Conservation (phyloP, 2,113 vertebrate genomes). For the Trematomus loennbergii region DNA sequence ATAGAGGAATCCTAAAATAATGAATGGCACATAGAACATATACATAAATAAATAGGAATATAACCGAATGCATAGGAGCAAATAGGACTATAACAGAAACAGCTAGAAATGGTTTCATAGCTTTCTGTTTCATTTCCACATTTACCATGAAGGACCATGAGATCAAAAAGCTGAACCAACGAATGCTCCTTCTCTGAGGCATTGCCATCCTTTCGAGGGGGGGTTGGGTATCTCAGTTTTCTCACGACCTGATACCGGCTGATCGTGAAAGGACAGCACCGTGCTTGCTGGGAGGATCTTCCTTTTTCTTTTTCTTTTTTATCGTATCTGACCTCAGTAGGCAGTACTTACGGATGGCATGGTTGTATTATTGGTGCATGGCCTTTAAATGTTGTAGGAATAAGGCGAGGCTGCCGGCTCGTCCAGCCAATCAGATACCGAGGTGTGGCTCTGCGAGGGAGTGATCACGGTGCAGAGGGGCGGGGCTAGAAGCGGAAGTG, state of each 20-base stretch:
- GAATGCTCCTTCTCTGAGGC: slow-evolving; percentile 53
- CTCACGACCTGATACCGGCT: slow-evolving; percentile 79
- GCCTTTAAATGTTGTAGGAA: slow-evolving; percentile 46
- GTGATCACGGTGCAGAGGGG: slow-evolving; percentile 48
- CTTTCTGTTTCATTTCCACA: slow-evolving; percentile 16
- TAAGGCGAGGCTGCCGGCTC: slow-evolving; percentile 32
- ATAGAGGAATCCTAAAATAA: not conserved
- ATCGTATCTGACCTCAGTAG: slow-evolving; percentile 72
- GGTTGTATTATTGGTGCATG: slow-evolving; percentile 60
- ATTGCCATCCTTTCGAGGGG: slow-evolving; percentile 24
- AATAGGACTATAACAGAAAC: too few relatives aligned
- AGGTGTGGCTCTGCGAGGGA: slow-evolving; percentile 76
- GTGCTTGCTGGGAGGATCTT: slow-evolving; percentile 57
- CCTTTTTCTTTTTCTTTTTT: not conserved
- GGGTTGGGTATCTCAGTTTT: slow-evolving; percentile 67
- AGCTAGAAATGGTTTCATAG: too few relatives aligned
- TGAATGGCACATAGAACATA: too few relatives aligned
- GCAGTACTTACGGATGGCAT: slow-evolving; percentile 50
- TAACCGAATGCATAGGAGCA: too few relatives aligned
- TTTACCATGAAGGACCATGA: slow-evolving; percentile 30
- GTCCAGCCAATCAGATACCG: slow-evolving; percentile 65
- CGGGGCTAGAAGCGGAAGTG: slow-evolving; percentile 90
- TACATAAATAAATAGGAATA: too few relatives aligned
- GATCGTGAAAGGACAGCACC: slow-evolving; percentile 69
- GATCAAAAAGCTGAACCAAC: slow-evolving; percentile 28